Conservation (phyloP, 2,113 vertebrate genomes). For the Cyanocitta stelleri region DNA sequence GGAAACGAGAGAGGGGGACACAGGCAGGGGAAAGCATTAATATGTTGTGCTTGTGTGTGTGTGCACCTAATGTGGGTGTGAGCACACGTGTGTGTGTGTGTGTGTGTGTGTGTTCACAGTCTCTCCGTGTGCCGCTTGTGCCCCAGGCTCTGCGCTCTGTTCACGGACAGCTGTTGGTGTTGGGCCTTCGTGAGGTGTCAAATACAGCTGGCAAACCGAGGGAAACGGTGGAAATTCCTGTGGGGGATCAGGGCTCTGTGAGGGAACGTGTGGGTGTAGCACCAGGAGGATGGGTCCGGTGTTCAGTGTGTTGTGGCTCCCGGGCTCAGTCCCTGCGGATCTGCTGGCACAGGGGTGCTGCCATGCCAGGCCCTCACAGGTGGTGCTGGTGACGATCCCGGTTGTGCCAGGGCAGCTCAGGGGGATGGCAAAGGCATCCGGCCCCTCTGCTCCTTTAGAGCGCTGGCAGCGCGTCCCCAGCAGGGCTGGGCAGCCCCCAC, state of each 20-base stretch:
- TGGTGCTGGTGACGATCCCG: accelerated
- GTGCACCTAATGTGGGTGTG: background rate
- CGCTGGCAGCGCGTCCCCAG: accelerated
- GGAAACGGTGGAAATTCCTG: accelerated
- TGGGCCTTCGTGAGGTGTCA: background rate
- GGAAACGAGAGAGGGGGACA: background rate
- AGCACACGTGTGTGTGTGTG: background rate
- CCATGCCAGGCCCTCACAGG: background rate
- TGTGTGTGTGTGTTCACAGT: background rate
- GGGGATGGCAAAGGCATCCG: accelerated
- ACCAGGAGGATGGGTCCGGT: accelerated
- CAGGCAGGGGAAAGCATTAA: background rate
- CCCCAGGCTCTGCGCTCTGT: background rate
- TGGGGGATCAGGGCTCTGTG: background rate
- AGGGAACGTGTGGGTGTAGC: accelerated
- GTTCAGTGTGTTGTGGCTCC: accelerated
- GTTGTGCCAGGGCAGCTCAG: background rate
- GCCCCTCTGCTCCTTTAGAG: background rate
- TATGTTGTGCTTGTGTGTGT: background rate
- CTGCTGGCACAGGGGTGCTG: background rate
- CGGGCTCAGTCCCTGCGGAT: background rate
- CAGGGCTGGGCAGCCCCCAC: background rate
- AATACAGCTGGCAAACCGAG: accelerated
- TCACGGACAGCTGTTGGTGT: accelerated
- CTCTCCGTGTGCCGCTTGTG: background rate